Percentiles rank a stretch among this genome's conserved stretches.
These are phyloP conservation scores for Drosophila nannoptera DNA, from an alignment of 1,140 invertebrate genomes.

Conservation along the genomic window DNA sequence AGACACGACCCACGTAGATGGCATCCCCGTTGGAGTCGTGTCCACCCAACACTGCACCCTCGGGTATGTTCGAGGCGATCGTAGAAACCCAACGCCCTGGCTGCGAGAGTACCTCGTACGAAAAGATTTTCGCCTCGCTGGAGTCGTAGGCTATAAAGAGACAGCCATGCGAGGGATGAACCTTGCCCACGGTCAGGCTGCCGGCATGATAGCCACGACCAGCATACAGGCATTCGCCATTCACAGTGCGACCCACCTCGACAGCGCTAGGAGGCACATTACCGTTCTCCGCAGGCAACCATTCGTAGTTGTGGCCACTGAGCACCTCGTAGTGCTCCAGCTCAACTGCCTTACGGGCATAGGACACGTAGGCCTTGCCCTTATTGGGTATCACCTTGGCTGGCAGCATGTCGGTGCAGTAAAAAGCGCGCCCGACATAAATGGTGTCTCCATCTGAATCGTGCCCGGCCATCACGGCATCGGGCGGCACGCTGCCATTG, in stretches of 20 bases:
- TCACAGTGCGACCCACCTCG: constrained; percentile 81
- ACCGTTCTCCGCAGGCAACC: constrained; percentile 80
- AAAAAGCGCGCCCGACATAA: constrained; percentile 86
- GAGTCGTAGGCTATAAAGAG: constrained; percentile 86
- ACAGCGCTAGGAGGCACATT: constrained; percentile 80
- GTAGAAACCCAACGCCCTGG: constrained; percentile 59
- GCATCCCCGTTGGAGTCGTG: constrained; percentile 79
- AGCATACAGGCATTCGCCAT: constrained; percentile 84
- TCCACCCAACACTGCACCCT: constrained; percentile 79
- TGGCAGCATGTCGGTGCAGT: constrained; percentile 86
- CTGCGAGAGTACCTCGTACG: constrained; percentile 69
- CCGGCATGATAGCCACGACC: constrained; percentile 83
- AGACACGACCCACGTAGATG: constrained; percentile 79
- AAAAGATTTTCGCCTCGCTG: constrained; percentile 80
- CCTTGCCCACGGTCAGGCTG: constrained; percentile 86
- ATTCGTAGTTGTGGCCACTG: constrained; percentile 79
- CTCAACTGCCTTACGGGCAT: constrained; percentile 59
- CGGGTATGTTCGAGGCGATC: constrained; percentile 52
- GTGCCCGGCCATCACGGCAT: constrained; percentile 84
- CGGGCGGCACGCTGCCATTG: constrained; percentile 60
- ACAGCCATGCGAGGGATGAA: constrained; percentile 85
- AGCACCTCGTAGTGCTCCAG: constrained; percentile 78
- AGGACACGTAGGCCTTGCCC: constrained; percentile 70
- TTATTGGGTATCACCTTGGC: constrained; percentile 86
- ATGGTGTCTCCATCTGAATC: constrained; percentile 86